These are phyloP conservation scores for Epizoanthus scotinus DNA, from an alignment of 92 coral and sea anemone species.

Conservation along the genomic window DNA sequence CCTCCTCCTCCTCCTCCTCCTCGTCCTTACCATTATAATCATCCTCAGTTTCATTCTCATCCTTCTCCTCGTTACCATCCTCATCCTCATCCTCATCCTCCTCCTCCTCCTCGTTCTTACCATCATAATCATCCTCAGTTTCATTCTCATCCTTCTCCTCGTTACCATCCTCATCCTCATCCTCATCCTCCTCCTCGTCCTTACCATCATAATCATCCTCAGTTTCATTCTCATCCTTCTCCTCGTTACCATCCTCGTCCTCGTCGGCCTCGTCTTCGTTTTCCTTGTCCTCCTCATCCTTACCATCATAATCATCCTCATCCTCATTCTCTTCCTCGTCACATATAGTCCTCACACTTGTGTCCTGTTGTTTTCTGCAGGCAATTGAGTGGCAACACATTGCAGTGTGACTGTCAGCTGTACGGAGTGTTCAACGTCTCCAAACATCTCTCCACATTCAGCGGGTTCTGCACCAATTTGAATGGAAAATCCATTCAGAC, in stretches of 20 bases:
- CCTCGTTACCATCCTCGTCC: background rate
- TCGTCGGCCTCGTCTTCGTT: background rate
- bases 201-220: background rate
- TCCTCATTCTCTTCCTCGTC: too few relatives aligned
- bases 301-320: background rate
- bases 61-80: background rate
- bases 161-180: background rate
- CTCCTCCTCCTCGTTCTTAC: background rate
- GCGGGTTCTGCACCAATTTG: slow-evolving; percentile 66
- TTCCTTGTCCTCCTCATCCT: background rate
- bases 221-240: background rate
- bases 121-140: background rate
- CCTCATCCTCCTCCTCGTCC: background rate
- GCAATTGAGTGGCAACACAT: slow-evolving; percentile 64
- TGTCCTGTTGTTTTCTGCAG: slow-evolving; percentile 32
- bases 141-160: background rate
- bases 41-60: too few relatives aligned
- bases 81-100: background rate
- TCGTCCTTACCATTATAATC: too few relatives aligned
- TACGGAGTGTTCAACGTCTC: slow-evolving; percentile 63
- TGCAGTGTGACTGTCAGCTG: slow-evolving; percentile 80
- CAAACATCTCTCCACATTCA: slow-evolving; percentile 46
- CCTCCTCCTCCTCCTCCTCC: background rate
- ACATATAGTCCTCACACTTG: background rate
- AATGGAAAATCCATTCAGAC: slow-evolving; percentile 52